Conservation (phyloP, 2,888 invertebrate species). For the Heliconius aoede region DNA sequence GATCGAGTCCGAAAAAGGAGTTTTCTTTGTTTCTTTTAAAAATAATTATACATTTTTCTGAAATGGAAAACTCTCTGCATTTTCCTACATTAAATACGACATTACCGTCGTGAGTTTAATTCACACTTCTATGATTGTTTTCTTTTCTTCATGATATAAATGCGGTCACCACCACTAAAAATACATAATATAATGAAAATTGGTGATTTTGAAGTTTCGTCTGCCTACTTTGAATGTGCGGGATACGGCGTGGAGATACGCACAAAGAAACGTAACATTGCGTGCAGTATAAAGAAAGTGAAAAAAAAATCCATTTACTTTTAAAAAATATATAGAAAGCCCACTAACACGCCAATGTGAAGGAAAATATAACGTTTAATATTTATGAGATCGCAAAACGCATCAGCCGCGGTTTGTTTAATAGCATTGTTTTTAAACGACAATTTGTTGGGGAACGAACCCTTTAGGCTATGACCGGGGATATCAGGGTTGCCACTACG, state of each 20-base stretch:
- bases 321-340: slow-evolving; percentile 16
- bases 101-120: no score
- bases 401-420: slow-evolving; percentile 81
- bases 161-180: no score
- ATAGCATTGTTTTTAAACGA: slow-evolving; percentile 82
- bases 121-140: no score
- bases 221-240: no score
- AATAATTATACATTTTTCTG: no score
- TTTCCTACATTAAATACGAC: no score
- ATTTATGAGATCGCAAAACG: slow-evolving; percentile 81
- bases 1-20: neutral
- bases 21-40: no score
- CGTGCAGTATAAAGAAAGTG: neutral
- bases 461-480: slow-evolving; percentile 72
- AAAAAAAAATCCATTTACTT: neutral
- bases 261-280: neutral
- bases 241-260: no score
- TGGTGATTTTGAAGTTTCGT: no score
- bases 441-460: slow-evolving; percentile 64
- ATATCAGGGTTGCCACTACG: slow-evolving; percentile 62
- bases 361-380: slow-evolving; percentile 61
- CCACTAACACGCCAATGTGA: slow-evolving; percentile 18
- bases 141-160: no score
- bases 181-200: no score
- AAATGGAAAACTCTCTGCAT: no score